Conservation (phyloP, 2,113 vertebrate genomes). For the Cyprinodon tularosa region DNA sequence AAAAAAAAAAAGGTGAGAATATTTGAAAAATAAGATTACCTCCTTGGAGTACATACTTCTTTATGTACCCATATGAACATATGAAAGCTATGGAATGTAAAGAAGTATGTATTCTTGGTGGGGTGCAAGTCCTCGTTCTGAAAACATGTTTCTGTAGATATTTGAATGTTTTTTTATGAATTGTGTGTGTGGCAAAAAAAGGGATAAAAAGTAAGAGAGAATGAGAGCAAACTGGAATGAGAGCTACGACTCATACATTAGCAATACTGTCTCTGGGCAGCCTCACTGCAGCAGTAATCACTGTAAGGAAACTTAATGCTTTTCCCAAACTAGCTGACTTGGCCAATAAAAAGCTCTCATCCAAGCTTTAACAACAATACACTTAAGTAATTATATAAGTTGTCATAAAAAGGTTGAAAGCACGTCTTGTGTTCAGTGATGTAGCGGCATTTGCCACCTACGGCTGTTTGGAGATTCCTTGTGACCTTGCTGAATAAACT, state of each 20-base stretch:
- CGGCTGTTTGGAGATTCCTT: conserved; percentile 29
- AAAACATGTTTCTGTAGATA: conserved; percentile 43
- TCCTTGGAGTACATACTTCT: conserved; percentile 99
- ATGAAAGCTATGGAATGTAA: conserved; percentile 99
- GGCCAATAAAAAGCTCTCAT: conserved; percentile 70
- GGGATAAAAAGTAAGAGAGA: conserved; percentile 23
- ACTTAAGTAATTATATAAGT: conserved; percentile 47
- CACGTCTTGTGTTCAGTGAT: conserved; percentile 23
- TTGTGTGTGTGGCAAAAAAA: conserved; percentile 44
- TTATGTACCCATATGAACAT: conserved; percentile 99
- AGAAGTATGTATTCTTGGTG: conserved; percentile 99
- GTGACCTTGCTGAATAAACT: conserved; percentile 55
- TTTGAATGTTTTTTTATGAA: conserved; percentile 55
- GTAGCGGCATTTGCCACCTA: conserved; percentile 16
- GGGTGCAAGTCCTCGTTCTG: conserved; percentile 82
- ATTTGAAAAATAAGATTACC: conserved; percentile 76
- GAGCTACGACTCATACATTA: conserved; percentile 69
- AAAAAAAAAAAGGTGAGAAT: conserved; percentile 72
- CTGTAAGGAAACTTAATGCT: conserved; percentile 71
- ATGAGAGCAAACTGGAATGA: conserved; percentile 35
- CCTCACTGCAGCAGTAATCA: conserved; percentile 77
- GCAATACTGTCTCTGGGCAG: conserved; percentile 80
- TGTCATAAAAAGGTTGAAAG: conserved; percentile 40
- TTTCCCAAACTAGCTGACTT: conserved; percentile 66
- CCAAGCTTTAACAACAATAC: conserved; percentile 54